Evolutionary conservation across 1,140 invertebrate species (phyloP).

Genomic region (Grapholita molesta): DNA sequence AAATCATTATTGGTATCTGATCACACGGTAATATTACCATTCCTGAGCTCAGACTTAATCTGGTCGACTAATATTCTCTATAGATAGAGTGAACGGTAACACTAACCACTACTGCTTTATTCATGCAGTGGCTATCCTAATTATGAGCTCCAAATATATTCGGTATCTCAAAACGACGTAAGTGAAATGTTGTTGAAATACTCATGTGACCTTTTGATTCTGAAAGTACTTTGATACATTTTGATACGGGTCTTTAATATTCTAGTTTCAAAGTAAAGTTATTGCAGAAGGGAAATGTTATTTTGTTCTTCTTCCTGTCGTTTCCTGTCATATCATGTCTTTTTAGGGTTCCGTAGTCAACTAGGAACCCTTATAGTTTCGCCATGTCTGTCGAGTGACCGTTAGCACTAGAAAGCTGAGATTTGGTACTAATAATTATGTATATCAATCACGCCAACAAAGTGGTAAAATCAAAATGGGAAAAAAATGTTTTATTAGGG

Average conservation of each 20-base stretch:
- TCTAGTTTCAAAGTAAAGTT: neutral
- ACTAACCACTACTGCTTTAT: neutral
- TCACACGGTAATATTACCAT: neutral
- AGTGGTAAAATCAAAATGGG: no score
- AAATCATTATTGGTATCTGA: neutral
- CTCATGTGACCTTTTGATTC: neutral
- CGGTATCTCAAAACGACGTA: neutral
- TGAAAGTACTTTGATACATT: neutral
- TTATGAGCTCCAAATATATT: neutral
- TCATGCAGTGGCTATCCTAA: neutral
- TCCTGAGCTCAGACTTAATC: neutral
- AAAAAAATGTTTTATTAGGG: no score
- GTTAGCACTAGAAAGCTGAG: no score
- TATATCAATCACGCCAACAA: no score
- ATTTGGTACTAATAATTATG: no score
- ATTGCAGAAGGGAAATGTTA: neutral
- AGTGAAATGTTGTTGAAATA: neutral
- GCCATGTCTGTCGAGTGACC: no score
- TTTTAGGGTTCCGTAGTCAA: no score
- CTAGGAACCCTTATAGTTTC: no score
- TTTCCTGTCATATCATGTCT: no score
- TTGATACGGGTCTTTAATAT: neutral
- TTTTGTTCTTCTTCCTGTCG: neutral
- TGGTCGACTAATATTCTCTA: neutral
- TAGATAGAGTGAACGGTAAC: neutral